Base-by-base conservation (phyloP, 2,797 vertebrate genomes). In the Pseudotriccus pelzelni region DNA sequence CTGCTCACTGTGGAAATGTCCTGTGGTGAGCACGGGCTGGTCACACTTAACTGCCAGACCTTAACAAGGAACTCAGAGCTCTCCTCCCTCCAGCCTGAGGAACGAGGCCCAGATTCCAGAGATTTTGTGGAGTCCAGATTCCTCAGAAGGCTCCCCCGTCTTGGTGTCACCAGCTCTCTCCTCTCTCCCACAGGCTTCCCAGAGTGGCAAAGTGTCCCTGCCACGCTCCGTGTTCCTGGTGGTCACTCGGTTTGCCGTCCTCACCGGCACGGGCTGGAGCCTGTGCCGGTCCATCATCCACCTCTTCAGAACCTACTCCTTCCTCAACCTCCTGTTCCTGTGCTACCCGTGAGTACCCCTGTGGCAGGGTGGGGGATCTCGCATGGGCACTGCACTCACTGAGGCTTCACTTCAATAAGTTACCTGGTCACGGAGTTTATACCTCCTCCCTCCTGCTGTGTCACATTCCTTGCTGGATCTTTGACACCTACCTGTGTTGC, bases 271-370 rank as follows among this genome's bases (percentile, higher is more conserved):
- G 2, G 99, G 99, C 92, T 99, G 99, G 99, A 99, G 99, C 86
- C 96, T 99, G 95, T 99, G 99, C 77, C 98, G 99, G 27, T 99
- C 99, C 36, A 98, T 99, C 91, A 99, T 99, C 97, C 98, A 99
- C 96, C 99, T 99, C 68, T 99, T 99, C 98, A 98, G 99, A 96
- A 99, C 98, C 8, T 99, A 99, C 96, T 99, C 99, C 3, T 98
- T 99, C 89, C 98, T 99, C 83, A 99, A 99, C 95, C 98, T 99
- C 91, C 99, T 99, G 75, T 99, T 99, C 97, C 98, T 99, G 68
- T 99, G 99, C 97, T 99, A 99, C 96, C 99, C 99, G 99, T 99
- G 94, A 99, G 99, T 99, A 95, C 58, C 56, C 62, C 43, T n/a
- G 63, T 7, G 43, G 12, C 43, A 41, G 28, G 27, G 6, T 5